phyloP scores from a whole-genome alignment of 2,113 vertebrate species.

The Epinephelus moara region DNA sequence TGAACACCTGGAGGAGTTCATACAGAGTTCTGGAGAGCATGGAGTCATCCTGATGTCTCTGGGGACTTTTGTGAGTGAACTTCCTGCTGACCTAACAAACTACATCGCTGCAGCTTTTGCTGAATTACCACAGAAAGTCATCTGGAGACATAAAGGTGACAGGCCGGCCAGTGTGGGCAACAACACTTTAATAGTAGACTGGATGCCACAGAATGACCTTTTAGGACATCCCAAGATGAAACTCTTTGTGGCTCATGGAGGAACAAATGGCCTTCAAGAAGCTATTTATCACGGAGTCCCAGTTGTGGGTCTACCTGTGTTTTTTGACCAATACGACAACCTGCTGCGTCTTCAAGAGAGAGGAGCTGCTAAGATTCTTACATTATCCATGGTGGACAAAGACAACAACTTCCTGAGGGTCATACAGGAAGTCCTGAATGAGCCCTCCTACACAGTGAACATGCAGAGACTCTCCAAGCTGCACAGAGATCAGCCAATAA shows the following conservation, averaged over 20 bases:
- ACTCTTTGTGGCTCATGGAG: slow-evolving; percentile 80
- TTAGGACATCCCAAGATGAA: slow-evolving; percentile 79
- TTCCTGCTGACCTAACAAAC: slow-evolving; percentile 75
- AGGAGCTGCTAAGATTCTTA: slow-evolving; percentile 71
- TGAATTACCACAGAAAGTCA: slow-evolving; percentile 81
- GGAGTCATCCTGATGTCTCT: slow-evolving; percentile 84
- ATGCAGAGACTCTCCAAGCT: slow-evolving; percentile 82
- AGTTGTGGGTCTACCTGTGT: slow-evolving; percentile 73
- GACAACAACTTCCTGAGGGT: slow-evolving; percentile 65
- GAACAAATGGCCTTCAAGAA: slow-evolving; percentile 80
- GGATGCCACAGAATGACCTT: slow-evolving; percentile 85
- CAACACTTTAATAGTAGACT: slow-evolving; percentile 81
- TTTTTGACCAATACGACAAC: slow-evolving; percentile 82
- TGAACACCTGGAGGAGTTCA: slow-evolving; percentile 79
- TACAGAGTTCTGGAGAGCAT: slow-evolving; percentile 81
- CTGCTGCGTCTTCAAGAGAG: slow-evolving; percentile 71
- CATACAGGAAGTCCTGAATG: slow-evolving; percentile 72
- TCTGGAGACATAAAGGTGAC: slow-evolving; percentile 78
- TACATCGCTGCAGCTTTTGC: slow-evolving; percentile 79
- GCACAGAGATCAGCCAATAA: slow-evolving; percentile 76
- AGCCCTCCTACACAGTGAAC: slow-evolving; percentile 79
- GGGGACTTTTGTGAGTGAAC: slow-evolving; percentile 77
- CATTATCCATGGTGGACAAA: slow-evolving; percentile 65
- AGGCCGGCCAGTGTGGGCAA: slow-evolving; percentile 73
- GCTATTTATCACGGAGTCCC: slow-evolving; percentile 82